These are phyloP conservation scores for Erpornis zantholeuca DNA, from an alignment of 2,113 vertebrate genomes.

Conservation along the genomic window DNA sequence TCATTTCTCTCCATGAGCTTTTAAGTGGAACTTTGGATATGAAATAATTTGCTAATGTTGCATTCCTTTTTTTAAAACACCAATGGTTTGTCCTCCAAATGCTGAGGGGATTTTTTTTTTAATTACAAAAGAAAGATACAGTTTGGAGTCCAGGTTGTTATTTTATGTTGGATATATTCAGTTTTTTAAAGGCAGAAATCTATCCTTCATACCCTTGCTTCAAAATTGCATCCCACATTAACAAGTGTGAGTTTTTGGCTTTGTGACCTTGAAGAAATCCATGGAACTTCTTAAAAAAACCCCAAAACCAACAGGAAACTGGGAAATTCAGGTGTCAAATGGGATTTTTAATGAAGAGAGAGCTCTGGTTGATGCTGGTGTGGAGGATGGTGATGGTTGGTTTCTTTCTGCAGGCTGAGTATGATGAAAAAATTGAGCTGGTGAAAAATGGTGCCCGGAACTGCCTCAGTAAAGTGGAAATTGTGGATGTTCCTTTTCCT, in stretches of 20 bases:
- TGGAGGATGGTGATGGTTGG: neutral
- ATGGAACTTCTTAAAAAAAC: neutral
- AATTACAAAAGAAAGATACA: neutral
- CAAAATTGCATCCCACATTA: neutral
- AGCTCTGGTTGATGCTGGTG: neutral
- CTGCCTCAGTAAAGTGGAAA: constrained; percentile 39
- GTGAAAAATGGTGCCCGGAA: constrained; percentile 66
- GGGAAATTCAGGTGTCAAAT: neutral
- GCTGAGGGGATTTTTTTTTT: neutral
- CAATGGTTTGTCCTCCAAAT: neutral
- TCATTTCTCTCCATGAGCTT: neutral
- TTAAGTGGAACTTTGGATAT: neutral
- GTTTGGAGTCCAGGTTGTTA: neutral
- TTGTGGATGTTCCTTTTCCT: constrained; percentile 20
- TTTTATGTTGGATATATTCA: neutral
- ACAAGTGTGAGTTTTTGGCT: neutral
- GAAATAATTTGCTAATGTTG: neutral
- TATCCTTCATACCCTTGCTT: neutral
- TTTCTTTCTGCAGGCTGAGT: constrained; percentile 69
- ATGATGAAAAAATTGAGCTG: constrained; percentile 74
- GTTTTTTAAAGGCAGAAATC: neutral
- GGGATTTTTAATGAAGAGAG: neutral
- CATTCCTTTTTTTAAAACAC: neutral
- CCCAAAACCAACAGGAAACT: neutral
- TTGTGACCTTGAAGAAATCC: neutral